A percentile compares a stretch with the other conserved stretches of the same genome.
Evolutionary conservation across 2,888 invertebrate species (phyloP).

Genomic region (Latrodectus elegans): DNA sequence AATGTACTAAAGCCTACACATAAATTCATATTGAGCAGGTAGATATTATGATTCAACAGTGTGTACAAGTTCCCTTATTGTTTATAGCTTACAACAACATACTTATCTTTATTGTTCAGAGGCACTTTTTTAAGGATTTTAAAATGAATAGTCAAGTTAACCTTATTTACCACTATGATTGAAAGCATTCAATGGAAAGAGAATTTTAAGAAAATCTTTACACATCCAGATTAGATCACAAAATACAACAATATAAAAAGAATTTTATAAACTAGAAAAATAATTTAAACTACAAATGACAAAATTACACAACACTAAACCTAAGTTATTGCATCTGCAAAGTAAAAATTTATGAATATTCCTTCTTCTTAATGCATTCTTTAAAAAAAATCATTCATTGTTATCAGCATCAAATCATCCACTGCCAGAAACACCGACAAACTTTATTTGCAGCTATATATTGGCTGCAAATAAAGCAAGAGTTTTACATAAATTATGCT

Average conservation of each 20-base stretch:
- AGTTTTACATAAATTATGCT: conserved; percentile 25
- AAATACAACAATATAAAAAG: neutral
- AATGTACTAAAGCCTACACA: conserved; percentile 35
- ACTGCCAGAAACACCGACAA: conserved; percentile 20
- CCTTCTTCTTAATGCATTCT: conserved; percentile 26
- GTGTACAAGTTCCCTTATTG: conserved; percentile 15
- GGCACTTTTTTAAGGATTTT: conserved; percentile 61
- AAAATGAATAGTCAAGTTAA: conserved; percentile 23
- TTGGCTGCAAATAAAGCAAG: neutral
- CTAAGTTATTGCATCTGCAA: conserved; percentile 67
- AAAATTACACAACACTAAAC: conserved; percentile 62
- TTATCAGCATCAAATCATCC: conserved; percentile 33
- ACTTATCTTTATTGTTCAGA: conserved; percentile 48
- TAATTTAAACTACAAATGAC: conserved; percentile 63
- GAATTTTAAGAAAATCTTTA: neutral
- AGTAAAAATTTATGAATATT: conserved; percentile 26
- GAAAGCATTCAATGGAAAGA: conserved; percentile 5
- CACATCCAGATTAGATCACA: conserved; percentile 27
- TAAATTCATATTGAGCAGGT: conserved; percentile 62
- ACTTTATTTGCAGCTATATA: conserved; percentile 10
- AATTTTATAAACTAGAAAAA: conserved; percentile 52
- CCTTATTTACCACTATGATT: neutral
- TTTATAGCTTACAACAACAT: no score
- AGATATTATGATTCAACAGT: conserved; percentile 53
- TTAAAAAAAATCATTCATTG: conserved; percentile 32